These are phyloP conservation scores for Gymnocypris eckloni DNA, from an alignment of 2,797 vertebrate genomes.

Conservation along the genomic window DNA sequence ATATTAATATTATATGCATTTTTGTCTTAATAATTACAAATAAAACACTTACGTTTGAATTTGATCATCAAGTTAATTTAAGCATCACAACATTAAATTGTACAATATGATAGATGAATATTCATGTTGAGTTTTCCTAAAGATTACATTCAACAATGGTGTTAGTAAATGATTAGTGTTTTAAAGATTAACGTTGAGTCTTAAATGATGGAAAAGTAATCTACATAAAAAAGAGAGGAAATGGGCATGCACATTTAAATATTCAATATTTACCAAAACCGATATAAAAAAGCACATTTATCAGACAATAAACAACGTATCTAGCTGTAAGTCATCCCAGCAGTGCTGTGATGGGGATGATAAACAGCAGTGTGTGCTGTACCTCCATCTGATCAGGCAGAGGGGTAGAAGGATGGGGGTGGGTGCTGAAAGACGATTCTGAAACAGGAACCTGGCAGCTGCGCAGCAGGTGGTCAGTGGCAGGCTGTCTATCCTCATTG, in stretches of 20 bases:
- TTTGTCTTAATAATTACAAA: background rate
- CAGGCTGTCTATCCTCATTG: constrained; percentile 77
- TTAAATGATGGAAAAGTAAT: background rate
- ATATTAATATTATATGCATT: background rate
- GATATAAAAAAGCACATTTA: background rate
- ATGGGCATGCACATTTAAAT: background rate
- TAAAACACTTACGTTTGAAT: background rate
- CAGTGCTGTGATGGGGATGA: constrained; percentile 18
- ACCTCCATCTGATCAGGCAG: constrained; percentile 36
- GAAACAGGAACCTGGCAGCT: constrained; percentile 82
- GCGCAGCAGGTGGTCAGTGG: constrained; percentile 81
- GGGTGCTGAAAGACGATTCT: constrained; percentile 71
- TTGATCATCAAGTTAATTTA: background rate
- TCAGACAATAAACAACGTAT: background rate
- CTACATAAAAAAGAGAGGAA: background rate
- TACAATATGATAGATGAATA: background rate
- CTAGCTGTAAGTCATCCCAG: background rate
- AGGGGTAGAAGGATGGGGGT: constrained; percentile 35
- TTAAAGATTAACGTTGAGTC: background rate
- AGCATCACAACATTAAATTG: background rate
- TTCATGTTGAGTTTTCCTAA: background rate
- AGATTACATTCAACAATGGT: background rate
- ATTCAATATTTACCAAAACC: background rate
- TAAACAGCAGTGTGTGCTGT: constrained; percentile 39
- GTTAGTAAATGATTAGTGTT: background rate